Evolutionary conservation across 53 echinoderm and acorn worm genomes (phyloP).

Genomic region (Arbacia lixula): DNA sequence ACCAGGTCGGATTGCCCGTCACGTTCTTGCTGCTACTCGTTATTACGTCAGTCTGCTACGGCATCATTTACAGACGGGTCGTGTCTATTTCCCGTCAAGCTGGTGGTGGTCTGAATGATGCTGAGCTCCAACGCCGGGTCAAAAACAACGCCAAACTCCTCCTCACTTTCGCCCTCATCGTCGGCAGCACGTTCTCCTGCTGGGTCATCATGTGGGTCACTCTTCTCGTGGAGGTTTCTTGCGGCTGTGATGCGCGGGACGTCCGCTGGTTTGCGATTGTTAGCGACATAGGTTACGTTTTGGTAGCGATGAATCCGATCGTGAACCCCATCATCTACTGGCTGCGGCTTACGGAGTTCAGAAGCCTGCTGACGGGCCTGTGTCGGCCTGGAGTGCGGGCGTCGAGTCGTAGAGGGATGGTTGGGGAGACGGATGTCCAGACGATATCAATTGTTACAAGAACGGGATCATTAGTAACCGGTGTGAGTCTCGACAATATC

Average conservation of each 20-base stretch:
- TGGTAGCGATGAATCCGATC: slow-evolving; percentile 3
- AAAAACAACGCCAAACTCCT: slow-evolving; percentile 1
- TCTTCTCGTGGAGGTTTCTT: not conserved
- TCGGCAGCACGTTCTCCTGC: not conserved
- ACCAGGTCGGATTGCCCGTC: too few relatives aligned
- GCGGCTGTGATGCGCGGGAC: not conserved
- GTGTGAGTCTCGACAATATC: too few relatives aligned
- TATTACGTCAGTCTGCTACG: slow-evolving; percentile 13
- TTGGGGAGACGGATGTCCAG: too few relatives aligned
- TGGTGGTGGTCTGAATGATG: not conserved
- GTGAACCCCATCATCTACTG: slow-evolving; percentile 30
- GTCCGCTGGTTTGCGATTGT: not conserved
- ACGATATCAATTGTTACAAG: too few relatives aligned
- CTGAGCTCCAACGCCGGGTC: not conserved
- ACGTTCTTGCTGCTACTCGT: not conserved
- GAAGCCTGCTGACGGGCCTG: not conserved
- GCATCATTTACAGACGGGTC: slow-evolving; percentile 26
- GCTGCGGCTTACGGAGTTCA: slow-evolving; percentile 25
- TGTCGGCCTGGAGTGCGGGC: too few relatives aligned
- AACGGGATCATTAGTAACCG: too few relatives aligned
- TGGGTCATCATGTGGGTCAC: slow-evolving; percentile 29
- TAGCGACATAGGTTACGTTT: not conserved
- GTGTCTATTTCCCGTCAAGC: not conserved
- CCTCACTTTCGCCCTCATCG: slow-evolving; percentile 14
- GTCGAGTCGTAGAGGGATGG: too few relatives aligned